Evolutionary conservation across 30 jellyfish, hydroid and myxozoan genomes (phyloP), one percentile per base, ranked within the genome.

Genomic region (Aurelia aurita): DNA sequence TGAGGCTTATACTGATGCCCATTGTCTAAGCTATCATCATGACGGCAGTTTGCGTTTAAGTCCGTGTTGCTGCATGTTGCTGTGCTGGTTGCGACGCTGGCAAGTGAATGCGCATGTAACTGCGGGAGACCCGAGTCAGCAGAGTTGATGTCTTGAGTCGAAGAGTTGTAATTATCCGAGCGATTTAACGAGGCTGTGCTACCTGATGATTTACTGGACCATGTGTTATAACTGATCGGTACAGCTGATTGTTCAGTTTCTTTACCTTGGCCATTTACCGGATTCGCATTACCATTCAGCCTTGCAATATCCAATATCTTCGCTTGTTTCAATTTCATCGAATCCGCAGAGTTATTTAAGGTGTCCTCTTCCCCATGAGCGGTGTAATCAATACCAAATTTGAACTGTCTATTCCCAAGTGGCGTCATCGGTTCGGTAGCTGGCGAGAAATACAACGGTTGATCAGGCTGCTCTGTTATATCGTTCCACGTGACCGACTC

Each of bases 371-470:
- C 63, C 34, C 39, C 64, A 26, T 29, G 29, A 29, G 20, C 44
- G 25, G 61, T 34, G 39, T 18, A 54, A 5, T 59, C 86, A 35
- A 83, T 25, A 19, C 87, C 81, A 32, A 83, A 83, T 32, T 71
- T 70, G 74, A 83, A 83, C 26, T 70, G 75, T 39, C 93, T 55
- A 53, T 83, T 83, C 26, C 93, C 87, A 4, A 83, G 75, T 35
- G 93, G 93, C 58, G 93, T 83, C 93, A 83, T 83, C 23, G 93
- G 93, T 44, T 83, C 93, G 1, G 93, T 83, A 2, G 93, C 93
- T 0, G 93, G 93, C 62, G 93, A 83, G 51, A 83, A 83, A 27
- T 83, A 83, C 7, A 83, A 72, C 1, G 93, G 93, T 54, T 83
- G 80, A 39, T 83, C 81, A 35, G 80, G 80, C 46, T 83, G 93